Base-by-base conservation (phyloP, 2,888 invertebrate species). In the Serrognathus titanus region DNA sequence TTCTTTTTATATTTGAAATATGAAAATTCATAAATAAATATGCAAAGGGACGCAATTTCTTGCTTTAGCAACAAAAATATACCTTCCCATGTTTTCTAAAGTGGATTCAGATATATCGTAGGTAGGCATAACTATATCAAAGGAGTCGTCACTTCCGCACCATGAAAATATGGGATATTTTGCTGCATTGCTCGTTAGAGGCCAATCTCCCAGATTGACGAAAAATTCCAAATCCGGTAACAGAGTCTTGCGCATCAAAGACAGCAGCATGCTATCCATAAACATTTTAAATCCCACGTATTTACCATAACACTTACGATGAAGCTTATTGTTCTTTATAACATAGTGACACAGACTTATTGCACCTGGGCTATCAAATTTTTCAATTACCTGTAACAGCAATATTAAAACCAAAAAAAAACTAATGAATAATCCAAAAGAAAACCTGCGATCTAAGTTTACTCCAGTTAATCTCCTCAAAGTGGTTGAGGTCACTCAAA, bases 221-320 rank as follows among this genome's bases (percentile, higher is more conserved):
- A 96, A 89, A 69, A 97, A 85, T 76, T 97, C 96, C 67, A 92
- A 79, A 77, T 97, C 90, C 3, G 96, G 95, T 52, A 97, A 75
- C 16, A 78, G 68, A 16, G 89, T 87, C 82, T 94, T 94, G 63
- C 95, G 82, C 10, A 87, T 77, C 48, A 98, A 74, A 0, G 93
- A 95, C 46, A 92, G 75, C 31, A 98, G 77, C 57, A 94, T 87
- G 45, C 88, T 86, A 78, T 98, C 97, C 78, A 92, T 86, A 79
- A 98, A 97, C 87, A 94, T 93, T 75, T 94, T 94, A 75, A 97
- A 98, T 0, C 94, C 97, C 9, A 94, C 89, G 80, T 97, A 90
- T 75, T 95, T 88, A 10, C 97, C 97, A 79, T 94, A 94, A 71
- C 97, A 97, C 68, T 88, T 85, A 66, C 96, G 83, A 75, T 90